Conservation (phyloP, 2,888 invertebrate species). For the Metallyticus violacea region DNA sequence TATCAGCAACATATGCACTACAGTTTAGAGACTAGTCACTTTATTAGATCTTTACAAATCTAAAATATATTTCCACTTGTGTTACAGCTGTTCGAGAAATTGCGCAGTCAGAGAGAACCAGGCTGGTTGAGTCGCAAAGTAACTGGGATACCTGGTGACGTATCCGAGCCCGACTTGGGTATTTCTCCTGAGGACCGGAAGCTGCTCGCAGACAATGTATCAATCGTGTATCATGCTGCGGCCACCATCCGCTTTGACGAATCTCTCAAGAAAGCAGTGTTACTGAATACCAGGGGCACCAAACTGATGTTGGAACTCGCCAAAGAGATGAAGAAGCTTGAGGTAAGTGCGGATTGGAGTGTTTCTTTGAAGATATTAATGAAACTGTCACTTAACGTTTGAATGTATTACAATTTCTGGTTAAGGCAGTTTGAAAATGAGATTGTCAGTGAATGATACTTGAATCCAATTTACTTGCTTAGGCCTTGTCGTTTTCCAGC, state of each 20-base stretch:
- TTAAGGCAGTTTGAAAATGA: too few species aligned
- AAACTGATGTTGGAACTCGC: constrained; percentile 82
- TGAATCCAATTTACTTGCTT: too few species aligned
- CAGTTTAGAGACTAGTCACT: too few species aligned
- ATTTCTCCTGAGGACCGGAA: constrained; percentile 64
- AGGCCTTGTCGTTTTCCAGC: too few species aligned
- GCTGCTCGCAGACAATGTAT: constrained; percentile 62
- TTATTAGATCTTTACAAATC: too few species aligned
- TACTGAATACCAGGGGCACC: constrained; percentile 90
- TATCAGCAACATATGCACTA: too few species aligned
- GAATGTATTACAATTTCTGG: too few species aligned
- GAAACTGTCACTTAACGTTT: too few species aligned
- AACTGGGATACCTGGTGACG: constrained; percentile 71
- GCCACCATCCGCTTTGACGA: constrained; percentile 83
- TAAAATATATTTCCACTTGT: not conserved
- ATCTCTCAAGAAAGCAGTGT: constrained; percentile 80
- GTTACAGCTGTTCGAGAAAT: constrained; percentile 69
- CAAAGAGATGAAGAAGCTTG: constrained; percentile 67
- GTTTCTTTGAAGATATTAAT: too few species aligned
- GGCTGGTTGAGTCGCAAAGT: constrained; percentile 59
- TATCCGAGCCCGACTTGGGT: constrained; percentile 63
- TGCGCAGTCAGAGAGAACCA: constrained; percentile 64
- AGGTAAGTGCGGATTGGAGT: constrained; percentile 39
- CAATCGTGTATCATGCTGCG: constrained; percentile 82
- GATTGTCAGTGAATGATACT: too few species aligned